phyloP scores from a whole-genome alignment of 2,113 vertebrate species.

The Calonectris borealis region DNA sequence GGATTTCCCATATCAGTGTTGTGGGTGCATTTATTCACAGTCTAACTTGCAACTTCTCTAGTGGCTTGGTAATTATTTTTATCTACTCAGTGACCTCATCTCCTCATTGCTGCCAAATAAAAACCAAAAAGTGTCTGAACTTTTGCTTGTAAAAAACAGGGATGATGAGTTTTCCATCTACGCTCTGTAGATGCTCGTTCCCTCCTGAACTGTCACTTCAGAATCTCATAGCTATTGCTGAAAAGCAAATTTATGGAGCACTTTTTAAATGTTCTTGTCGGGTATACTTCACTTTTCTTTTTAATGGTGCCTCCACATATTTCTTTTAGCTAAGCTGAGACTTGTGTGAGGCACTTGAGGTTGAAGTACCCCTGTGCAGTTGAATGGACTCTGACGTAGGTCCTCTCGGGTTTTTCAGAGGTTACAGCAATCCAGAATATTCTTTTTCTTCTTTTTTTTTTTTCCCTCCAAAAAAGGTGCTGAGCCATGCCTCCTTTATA shows the following conservation, averaged over 20 bases:
- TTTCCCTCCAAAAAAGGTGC: accelerated
- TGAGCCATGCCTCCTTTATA: background rate
- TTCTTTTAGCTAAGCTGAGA: background rate
- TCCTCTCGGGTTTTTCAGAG: background rate
- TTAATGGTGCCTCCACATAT: background rate
- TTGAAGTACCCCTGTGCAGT: background rate
- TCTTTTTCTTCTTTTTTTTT: background rate
- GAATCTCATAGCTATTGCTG: background rate
- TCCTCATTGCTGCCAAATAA: background rate
- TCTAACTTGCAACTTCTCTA: background rate
- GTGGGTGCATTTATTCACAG: background rate
- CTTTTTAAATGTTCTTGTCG: background rate
- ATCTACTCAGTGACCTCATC: background rate
- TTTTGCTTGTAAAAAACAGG: background rate
- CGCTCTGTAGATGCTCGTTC: background rate
- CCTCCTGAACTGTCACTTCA: background rate
- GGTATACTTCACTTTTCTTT: background rate
- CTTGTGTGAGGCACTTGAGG: background rate
- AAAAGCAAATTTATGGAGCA: background rate
- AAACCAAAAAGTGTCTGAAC: background rate
- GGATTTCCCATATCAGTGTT: background rate
- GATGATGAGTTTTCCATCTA: background rate
- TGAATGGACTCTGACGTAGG: background rate
- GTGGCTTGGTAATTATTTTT: background rate
- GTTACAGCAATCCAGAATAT: background rate